Base-by-base conservation (phyloP, 1,140 invertebrate species). In the Magallana angulata region DNA sequence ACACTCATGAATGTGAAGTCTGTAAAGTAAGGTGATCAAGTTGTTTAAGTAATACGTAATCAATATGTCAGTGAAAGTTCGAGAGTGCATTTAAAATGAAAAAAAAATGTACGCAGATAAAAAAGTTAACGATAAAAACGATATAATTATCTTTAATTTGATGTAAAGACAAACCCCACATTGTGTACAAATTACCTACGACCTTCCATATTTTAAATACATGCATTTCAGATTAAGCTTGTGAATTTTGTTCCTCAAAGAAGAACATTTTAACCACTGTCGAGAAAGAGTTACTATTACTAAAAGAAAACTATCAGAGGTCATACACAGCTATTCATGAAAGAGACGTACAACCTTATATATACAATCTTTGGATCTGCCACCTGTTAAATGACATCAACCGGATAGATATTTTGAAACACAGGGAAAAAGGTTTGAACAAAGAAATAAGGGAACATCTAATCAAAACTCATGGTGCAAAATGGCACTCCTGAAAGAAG, bases 361-460 rank as follows among this genome's bases (percentile, higher is more conserved):
- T 76, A 8, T 18, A 76, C n/a, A 76, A 76, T n/a, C 30, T 76
- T 8, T 76, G n/a, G 68, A 76, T 76, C 8, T 76, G 68, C n/a
- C 68, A 76, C 18, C 18, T 76, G 18, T 36, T 76, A 9, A 76
- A 76, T 76, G 68, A 76, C 68, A 8, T 18, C 9, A 36, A 36
- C 9, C 68, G 68, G 7, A 76, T 76, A 12, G 68, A 76, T 36
- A 8, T 76, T 18, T 36, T 12, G 30, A 36, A 76, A n/a, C 18
- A 12, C 68, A 8, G 30, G 7, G 8, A 76, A 76, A 76, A 76
- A 9, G 7, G 9, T 18, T n/a, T 76, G 7, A 76, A 76, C n/a
- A n/a, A 9, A 76, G n/a, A 76, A 76, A 36, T 36, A 8, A 8
- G 30, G 9, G 18, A 76, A 76, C 68, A 76, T n/a, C 68, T 76